Evolutionary conservation across 1,140 invertebrate genomes (phyloP).

Genomic region (Zaprionus lachaisei): DNA sequence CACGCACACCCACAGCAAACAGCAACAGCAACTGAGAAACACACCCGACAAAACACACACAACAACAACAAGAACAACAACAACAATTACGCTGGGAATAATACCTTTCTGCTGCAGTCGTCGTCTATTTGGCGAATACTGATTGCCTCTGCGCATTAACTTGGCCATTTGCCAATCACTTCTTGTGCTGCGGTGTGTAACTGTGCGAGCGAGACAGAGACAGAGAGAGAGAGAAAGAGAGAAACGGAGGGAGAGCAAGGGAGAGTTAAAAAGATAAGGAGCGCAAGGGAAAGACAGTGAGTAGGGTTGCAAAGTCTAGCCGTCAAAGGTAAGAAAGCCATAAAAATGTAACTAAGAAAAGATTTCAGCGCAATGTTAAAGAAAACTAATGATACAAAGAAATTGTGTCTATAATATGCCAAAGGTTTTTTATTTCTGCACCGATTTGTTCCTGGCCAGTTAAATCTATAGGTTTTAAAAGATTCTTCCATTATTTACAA

Average conservation of each 20-base stretch:
- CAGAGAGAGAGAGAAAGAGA: background rate
- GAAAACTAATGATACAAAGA: too few relatives aligned
- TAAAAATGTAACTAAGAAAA: too few relatives aligned
- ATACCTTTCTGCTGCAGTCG: conserved; percentile 18
- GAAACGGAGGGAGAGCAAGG: background rate
- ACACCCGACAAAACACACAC: conserved; percentile 8
- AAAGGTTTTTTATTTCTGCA: too few relatives aligned
- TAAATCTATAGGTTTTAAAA: too few relatives aligned
- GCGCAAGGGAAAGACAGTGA: too few relatives aligned
- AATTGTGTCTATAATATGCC: too few relatives aligned
- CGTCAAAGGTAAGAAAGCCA: too few relatives aligned
- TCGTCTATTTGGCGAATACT: background rate
- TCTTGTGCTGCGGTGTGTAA: background rate
- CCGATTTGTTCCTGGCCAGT: too few relatives aligned
- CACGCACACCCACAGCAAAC: conserved; percentile 2
- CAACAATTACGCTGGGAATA: conserved; percentile 18
- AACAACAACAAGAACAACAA: conserved; percentile 14
- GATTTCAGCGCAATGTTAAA: too few relatives aligned
- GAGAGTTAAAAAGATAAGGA: too few relatives aligned
- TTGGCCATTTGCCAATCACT: conserved; percentile 49
- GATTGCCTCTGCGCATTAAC: conserved; percentile 22
- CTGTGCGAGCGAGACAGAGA: background rate
- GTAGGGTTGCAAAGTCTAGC: too few relatives aligned
- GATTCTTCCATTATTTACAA: too few relatives aligned
- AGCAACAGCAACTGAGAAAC: background rate